phyloP scores from a whole-genome alignment of 1,140 invertebrate species.

The Trialeurodes vaporariorum region DNA sequence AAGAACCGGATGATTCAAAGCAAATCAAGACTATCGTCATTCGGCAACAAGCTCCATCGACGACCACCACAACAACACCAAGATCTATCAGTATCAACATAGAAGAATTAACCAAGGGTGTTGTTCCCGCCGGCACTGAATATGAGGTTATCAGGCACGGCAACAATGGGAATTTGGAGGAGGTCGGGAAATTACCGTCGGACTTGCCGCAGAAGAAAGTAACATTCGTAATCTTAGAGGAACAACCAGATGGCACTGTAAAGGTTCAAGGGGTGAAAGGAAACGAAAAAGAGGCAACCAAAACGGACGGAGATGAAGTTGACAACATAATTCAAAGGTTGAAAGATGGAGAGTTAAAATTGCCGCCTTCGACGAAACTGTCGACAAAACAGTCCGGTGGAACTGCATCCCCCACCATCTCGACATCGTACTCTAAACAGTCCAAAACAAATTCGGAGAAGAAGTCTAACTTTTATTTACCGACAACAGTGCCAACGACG shows the following conservation, averaged over 20 bases:
- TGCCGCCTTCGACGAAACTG: constrained; percentile 46
- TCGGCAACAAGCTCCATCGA: constrained; percentile 27
- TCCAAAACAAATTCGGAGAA: not conserved
- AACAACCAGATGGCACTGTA: constrained; percentile 66
- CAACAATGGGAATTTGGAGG: constrained; percentile 51
- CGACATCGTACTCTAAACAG: not conserved
- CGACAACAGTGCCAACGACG: not conserved
- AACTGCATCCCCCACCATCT: constrained; percentile 1
- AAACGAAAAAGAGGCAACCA: constrained; percentile 54
- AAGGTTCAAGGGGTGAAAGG: constrained; percentile 68
- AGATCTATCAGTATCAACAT: constrained; percentile 44
- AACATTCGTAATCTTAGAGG: constrained; percentile 71
- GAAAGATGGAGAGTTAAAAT: constrained; percentile 63
- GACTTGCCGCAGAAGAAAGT: constrained; percentile 63
- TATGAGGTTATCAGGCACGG: constrained; percentile 63
- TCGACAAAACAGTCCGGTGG: constrained; percentile 14
- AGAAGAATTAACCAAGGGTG: constrained; percentile 62
- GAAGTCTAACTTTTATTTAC: not conserved
- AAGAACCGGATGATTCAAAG: constrained; percentile 13
- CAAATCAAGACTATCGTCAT: constrained; percentile 23
- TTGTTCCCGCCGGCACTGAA: constrained; percentile 57
- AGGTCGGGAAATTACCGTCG: constrained; percentile 47
- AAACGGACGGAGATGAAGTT: constrained; percentile 51
- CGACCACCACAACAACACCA: constrained; percentile 30
- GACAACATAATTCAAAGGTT: constrained; percentile 68